Evolutionary conservation across 2,888 invertebrate genomes (phyloP), one percentile per base, ranked within the genome.

Genomic region (Lasius fuliginosus): DNA sequence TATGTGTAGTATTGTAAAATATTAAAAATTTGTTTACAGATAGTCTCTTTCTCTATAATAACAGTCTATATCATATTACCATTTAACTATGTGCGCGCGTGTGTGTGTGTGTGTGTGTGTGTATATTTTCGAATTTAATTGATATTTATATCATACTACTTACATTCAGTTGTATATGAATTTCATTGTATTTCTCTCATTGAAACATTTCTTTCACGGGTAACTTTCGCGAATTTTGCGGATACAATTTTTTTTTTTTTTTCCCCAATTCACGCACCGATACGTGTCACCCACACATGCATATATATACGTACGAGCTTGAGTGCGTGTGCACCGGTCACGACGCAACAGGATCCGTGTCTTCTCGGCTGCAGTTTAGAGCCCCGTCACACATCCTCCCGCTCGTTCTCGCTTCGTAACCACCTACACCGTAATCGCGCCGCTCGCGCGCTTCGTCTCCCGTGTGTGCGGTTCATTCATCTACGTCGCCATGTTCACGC

Each of bases 301-400:
- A 42, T 56, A 53, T 74, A 74, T 75, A 53, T 49, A 74, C 73
- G 67, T n/a, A n/a, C 6, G n/a, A 0, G 12, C 42, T n/a, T 53
- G n/a, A n/a, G 79, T 83, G 69, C 85, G 82, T 73, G 86, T 87
- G 83, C 83, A 88, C 85, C 86, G 82, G 76, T 30, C 67, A 71
- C 53, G 81, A 75, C 75, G n/a, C 33, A 75, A 56, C 83, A 84
- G 84, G 84, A 87, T 74, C 84, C 74, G 82, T 76, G 82, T 87
- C 81, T 86, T 84, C 84, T 86, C 82, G 83, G 86, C 84, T 82
- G 65, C 86, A 84, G 86, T 88, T 89, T 86, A 83, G 60, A 81
- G 84, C 82, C 65, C 84, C 56, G 71, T 81, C 82, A 75, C 58
- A 69, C 58, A 60, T 81, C 87, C 82, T 86, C 69, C 71, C 71